Evolutionary conservation across 2,797 vertebrate species (phyloP).

Genomic region (Malurus splendens): DNA sequence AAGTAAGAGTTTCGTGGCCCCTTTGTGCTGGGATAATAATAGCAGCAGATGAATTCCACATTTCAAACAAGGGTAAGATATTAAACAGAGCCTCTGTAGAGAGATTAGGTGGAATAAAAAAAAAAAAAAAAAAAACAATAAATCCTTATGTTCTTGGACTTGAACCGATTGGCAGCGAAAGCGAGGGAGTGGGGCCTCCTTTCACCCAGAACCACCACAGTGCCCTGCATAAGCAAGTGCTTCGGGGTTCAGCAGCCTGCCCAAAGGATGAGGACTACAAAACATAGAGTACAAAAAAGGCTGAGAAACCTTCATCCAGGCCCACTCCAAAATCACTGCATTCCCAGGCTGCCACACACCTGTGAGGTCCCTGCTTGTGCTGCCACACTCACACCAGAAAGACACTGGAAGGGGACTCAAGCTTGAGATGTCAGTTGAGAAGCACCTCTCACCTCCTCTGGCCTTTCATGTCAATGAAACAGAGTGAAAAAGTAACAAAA

Average conservation of each 20-base stretch:
- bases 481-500: neutral
- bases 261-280: neutral
- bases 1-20: neutral
- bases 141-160: conserved; percentile 6
- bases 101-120: neutral
- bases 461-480: neutral
- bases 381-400: neutral
- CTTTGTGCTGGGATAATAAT: conserved; percentile 11
- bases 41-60: conserved; percentile 27
- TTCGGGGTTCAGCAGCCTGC: neutral
- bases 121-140: neutral
- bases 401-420: neutral
- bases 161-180: neutral
- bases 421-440: neutral
- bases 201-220: neutral
- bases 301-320: neutral
- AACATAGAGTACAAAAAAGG: neutral
- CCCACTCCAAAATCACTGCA: neutral
- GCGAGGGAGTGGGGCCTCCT: neutral
- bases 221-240: neutral
- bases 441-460: neutral
- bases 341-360: neutral
- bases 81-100: conserved; percentile 15
- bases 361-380: neutral
- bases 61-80: conserved; percentile 38